phyloP scores from a whole-genome alignment of 2,113 vertebrate species.

The Ageneiosus marmoratus region DNA sequence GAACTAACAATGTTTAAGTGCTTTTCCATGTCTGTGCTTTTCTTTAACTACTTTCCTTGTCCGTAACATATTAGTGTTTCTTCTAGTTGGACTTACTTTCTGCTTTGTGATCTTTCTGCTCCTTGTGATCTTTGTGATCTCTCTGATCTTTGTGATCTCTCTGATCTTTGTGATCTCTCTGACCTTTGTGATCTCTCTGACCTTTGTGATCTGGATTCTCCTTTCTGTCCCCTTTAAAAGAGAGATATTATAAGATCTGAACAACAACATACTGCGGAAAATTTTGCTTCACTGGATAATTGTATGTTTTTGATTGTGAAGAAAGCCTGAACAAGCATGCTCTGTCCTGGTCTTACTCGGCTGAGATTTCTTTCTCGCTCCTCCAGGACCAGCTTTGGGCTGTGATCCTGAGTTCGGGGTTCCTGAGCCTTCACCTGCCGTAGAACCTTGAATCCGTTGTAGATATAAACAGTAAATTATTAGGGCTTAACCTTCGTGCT shows the following conservation, averaged over 20 bases:
- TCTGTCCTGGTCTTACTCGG: slow-evolving; percentile 47
- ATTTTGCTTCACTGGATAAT: no score
- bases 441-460: slow-evolving; percentile 23
- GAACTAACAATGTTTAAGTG: background rate
- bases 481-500: background rate
- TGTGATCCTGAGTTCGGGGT: slow-evolving; percentile 39
- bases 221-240: slow-evolving; percentile 37
- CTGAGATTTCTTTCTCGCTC: slow-evolving; percentile 46
- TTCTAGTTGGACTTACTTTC: slow-evolving; percentile 34
- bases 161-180: slow-evolving; percentile 1
- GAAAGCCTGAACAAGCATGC: background rate
- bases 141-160: background rate
- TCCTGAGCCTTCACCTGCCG: background rate
- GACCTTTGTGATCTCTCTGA: background rate
- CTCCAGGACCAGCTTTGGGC: background rate
- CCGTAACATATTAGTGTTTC: no score
- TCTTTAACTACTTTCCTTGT: no score
- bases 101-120: slow-evolving; percentile 11
- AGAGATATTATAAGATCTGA: slow-evolving; percentile 9
- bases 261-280: background rate
- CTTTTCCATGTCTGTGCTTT: background rate
- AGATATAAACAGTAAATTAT: background rate
- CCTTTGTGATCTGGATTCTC: slow-evolving; percentile 9
- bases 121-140: background rate
- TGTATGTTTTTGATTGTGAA: background rate